These are phyloP conservation scores for Xanthia icteritia DNA, from an alignment of 2,888 invertebrate genomes.

Conservation along the genomic window DNA sequence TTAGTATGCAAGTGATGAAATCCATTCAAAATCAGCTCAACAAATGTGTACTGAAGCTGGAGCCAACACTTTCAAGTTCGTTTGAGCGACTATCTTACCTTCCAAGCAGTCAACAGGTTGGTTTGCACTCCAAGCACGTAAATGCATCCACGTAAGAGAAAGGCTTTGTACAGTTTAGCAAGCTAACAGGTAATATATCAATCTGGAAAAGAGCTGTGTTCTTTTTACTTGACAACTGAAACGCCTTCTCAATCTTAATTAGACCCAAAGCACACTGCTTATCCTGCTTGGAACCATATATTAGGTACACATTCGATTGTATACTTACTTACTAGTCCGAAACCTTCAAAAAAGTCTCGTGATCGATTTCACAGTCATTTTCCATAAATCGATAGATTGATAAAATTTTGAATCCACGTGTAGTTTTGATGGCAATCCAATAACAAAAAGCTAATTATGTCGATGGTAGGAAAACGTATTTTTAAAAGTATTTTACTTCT, in stretches of 20 bases:
- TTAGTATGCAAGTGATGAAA: constrained; percentile 4
- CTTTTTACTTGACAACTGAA: constrained; percentile 11
- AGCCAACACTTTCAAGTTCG: constrained; percentile 11
- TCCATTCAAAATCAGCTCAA: not conserved
- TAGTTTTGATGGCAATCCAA: too few species aligned
- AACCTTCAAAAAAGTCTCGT: too few species aligned
- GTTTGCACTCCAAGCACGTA: constrained; percentile 46
- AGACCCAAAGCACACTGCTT: not conserved
- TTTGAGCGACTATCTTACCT: constrained; percentile 9
- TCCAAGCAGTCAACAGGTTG: not conserved
- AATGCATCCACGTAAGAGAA: constrained; percentile 34
- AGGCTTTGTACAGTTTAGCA: constrained; percentile 24
- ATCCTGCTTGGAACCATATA: not conserved
- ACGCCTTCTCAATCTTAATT: not conserved
- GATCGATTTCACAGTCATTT: too few species aligned
- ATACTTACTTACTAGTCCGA: too few species aligned
- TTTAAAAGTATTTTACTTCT: too few species aligned
- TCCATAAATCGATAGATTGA: too few species aligned
- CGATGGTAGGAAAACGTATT: too few species aligned
- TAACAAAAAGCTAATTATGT: too few species aligned
- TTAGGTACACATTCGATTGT: too few species aligned
- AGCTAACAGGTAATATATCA: constrained; percentile 18
- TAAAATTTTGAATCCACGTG: too few species aligned
- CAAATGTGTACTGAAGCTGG: constrained; percentile 11
- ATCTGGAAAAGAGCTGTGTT: constrained; percentile 30